These are phyloP conservation scores for Dromaius novaehollandiae DNA, from an alignment of 2,113 vertebrate genomes.

Conservation along the genomic window DNA sequence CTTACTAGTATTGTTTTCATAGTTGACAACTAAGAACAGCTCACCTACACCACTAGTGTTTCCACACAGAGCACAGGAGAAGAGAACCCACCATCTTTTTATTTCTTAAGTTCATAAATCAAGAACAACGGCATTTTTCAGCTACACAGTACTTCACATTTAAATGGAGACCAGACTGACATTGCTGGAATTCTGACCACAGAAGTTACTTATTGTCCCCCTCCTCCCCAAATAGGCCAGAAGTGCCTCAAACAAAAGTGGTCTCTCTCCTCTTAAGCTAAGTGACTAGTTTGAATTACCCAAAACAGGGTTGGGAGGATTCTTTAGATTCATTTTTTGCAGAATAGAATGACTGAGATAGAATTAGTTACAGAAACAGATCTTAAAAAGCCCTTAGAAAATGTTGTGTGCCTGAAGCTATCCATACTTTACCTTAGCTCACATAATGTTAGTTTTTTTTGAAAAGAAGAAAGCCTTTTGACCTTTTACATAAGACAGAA, in stretches of 20 bases:
- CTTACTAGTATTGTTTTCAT: rapidly evolving
- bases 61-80: neutral
- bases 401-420: neutral
- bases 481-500: neutral
- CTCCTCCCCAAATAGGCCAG: neutral
- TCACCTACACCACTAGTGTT: neutral
- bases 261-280: neutral
- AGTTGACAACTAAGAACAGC: rapidly evolving
- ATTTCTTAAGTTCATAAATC: neutral
- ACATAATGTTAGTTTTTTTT: neutral
- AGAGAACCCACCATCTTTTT: neutral
- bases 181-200: neutral
- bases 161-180: neutral
- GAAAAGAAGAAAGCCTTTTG: neutral
- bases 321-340: neutral
- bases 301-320: rapidly evolving
- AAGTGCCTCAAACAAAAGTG: neutral
- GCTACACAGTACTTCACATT: neutral
- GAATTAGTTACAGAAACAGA: neutral
- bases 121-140: neutral
- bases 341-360: neutral
- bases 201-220: neutral
- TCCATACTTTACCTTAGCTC: neutral
- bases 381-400: neutral
- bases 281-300: neutral